Percentiles rank a stretch among this genome's conserved stretches.
Evolutionary conservation across 2,113 vertebrate species (phyloP).

Genomic region (Podilymbus podiceps): DNA sequence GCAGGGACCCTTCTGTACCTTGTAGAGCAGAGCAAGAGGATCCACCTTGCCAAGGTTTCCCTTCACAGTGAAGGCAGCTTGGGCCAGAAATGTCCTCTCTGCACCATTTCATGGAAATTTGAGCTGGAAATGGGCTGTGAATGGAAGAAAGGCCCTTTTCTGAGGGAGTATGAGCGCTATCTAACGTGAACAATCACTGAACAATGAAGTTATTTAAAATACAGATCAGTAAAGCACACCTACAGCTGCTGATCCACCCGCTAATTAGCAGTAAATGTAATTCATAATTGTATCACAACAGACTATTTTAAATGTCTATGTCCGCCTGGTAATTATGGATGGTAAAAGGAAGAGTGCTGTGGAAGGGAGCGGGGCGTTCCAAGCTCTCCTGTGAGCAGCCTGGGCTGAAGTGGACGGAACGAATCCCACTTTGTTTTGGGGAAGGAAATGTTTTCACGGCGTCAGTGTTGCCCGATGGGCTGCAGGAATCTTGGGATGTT

Average conservation of each 20-base stretch:
- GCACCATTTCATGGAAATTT: not conserved
- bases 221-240: not conserved
- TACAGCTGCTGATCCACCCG: not conserved
- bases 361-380: not conserved
- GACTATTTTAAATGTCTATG: not conserved
- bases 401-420: not conserved
- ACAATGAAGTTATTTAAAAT: constrained; percentile 1
- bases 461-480: rapidly evolving
- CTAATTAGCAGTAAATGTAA: constrained; percentile 12
- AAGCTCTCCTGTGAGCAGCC: not conserved
- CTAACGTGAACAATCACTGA: not conserved
- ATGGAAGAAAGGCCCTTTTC: not conserved
- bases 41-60: not conserved
- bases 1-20: not conserved
- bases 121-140: not conserved
- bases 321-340: not conserved
- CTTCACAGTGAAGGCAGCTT: not conserved
- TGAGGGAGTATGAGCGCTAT: not conserved
- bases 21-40: not conserved
- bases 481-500: rapidly evolving
- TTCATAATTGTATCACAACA: constrained; percentile 27
- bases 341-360: not conserved
- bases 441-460: not conserved
- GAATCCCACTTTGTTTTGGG: rapidly evolving
- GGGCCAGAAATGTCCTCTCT: not conserved